Conservation (phyloP, 2,888 invertebrate genomes). For the Gonocerus acuteangulatus region DNA sequence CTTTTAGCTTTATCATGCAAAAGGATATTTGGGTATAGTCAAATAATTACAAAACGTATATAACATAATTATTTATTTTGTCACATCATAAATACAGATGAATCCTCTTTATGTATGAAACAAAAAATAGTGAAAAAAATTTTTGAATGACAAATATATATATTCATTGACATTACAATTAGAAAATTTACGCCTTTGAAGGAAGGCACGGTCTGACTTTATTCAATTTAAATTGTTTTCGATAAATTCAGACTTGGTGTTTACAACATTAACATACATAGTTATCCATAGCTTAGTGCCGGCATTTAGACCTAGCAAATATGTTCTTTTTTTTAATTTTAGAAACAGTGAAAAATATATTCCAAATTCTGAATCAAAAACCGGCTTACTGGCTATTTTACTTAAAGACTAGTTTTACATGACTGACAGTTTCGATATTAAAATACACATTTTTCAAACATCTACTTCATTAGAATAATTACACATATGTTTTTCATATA, state of each 20-base stretch:
- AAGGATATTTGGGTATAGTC: too few species aligned
- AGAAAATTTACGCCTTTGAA: constrained; percentile 10
- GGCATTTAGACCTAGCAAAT: neutral
- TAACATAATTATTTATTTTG: constrained; percentile 19
- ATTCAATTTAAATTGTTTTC: constrained; percentile 2
- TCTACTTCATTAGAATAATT: neutral
- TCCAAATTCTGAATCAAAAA: constrained; percentile 7
- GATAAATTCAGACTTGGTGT: constrained; percentile 23
- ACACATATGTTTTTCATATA: neutral
- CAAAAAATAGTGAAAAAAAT: constrained; percentile 11
- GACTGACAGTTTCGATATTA: constrained; percentile 1
- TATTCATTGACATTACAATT: constrained; percentile 12
- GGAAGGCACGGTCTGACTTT: constrained; percentile 21
- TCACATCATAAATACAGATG: constrained; percentile 24
- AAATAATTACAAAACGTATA: neutral
- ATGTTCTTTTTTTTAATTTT: neutral
- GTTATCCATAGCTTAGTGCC: neutral
- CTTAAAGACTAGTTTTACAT: constrained; percentile 18
- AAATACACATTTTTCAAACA: constrained; percentile 18
- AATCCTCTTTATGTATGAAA: constrained; percentile 16
- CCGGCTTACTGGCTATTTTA: constrained; percentile 3
- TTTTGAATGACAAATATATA: constrained; percentile 16
- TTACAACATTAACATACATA: neutral
- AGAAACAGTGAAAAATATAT: constrained; percentile 22
- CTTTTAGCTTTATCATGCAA: too few species aligned